These are phyloP conservation scores for Apis florea DNA, from an alignment of 1,140 invertebrate species.

Conservation along the genomic window DNA sequence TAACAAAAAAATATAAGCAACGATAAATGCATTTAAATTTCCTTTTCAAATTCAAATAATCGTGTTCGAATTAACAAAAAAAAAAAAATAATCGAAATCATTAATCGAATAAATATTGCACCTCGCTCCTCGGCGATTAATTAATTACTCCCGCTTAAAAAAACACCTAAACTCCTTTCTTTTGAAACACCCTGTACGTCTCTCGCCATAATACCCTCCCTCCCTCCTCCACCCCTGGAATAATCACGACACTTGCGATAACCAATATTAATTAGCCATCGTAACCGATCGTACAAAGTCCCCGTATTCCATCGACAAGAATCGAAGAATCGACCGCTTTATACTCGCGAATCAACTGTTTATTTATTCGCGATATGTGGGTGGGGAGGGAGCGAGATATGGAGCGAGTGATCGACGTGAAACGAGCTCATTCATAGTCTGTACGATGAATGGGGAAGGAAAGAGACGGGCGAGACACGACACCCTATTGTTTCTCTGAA, in stretches of 20 bases:
- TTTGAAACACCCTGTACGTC: not conserved
- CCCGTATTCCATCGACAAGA: not conserved
- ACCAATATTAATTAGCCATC: conserved; percentile 56
- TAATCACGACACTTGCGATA: conserved; percentile 14
- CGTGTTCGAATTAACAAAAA: no score
- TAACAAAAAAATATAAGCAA: no score
- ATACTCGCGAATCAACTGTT: conserved; percentile 63
- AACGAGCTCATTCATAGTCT: conserved; percentile 67
- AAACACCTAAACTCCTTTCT: no score
- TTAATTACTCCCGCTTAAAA: no score
- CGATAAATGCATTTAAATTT: no score
- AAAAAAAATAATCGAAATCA: no score
- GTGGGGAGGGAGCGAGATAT: conserved; percentile 16
- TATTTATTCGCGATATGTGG: conserved; percentile 57
- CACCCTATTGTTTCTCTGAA: conserved; percentile 24
- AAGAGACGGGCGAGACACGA: conserved; percentile 39
- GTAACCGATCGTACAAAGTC: not conserved
- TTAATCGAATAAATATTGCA: no score
- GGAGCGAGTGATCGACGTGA: conserved; percentile 64
- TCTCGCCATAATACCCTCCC: not conserved
- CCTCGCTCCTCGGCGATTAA: no score
- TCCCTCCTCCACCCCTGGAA: no score
- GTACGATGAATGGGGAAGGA: conserved; percentile 39
- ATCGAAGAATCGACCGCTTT: conserved; percentile 56
- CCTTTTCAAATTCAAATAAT: no score